Evolutionary conservation across 92 coral and sea anemone species (phyloP).

Genomic region (Porites evermanni): DNA sequence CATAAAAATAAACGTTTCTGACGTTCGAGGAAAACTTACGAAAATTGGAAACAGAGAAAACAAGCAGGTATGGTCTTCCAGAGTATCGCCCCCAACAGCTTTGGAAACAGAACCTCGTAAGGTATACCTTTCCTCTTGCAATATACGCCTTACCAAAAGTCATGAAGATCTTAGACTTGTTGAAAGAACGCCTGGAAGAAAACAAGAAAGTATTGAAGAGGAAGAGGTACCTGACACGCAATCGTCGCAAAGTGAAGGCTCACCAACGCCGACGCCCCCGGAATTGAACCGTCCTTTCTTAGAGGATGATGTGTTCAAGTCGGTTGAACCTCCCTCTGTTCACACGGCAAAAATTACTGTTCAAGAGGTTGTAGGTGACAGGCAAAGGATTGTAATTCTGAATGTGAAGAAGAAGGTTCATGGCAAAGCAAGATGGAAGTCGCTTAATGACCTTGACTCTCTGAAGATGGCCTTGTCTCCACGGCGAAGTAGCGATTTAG

Average conservation of each 20-base stretch:
- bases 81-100: slow-evolving; percentile 11
- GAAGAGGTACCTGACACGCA: slow-evolving; percentile 38
- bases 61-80: slow-evolving; percentile 7
- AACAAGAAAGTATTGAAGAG: slow-evolving; percentile 40
- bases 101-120: slow-evolving; percentile 25
- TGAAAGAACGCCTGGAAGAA: slow-evolving; percentile 10
- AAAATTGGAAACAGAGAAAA: slow-evolving; percentile 5
- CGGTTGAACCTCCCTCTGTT: slow-evolving; percentile 34
- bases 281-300: neutral
- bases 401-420: slow-evolving; percentile 79
- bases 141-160: slow-evolving; percentile 46
- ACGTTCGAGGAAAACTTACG: neutral
- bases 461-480: slow-evolving; percentile 37
- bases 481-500: slow-evolving; percentile 18
- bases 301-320: slow-evolving; percentile 40
- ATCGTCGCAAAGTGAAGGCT: neutral
- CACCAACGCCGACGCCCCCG: slow-evolving; percentile 3
- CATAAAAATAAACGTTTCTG: slow-evolving; percentile 5
- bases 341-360: slow-evolving; percentile 80
- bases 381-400: slow-evolving; percentile 70
- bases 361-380: slow-evolving; percentile 73
- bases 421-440: slow-evolving; percentile 81
- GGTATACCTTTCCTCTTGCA: slow-evolving; percentile 36
- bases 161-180: slow-evolving; percentile 43
- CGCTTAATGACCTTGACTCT: slow-evolving; percentile 80